Percentiles rank a stretch among this genome's conserved stretches.
These are phyloP conservation scores for Heliangelus exortis DNA, from an alignment of 2,797 vertebrate species.

Conservation along the genomic window DNA sequence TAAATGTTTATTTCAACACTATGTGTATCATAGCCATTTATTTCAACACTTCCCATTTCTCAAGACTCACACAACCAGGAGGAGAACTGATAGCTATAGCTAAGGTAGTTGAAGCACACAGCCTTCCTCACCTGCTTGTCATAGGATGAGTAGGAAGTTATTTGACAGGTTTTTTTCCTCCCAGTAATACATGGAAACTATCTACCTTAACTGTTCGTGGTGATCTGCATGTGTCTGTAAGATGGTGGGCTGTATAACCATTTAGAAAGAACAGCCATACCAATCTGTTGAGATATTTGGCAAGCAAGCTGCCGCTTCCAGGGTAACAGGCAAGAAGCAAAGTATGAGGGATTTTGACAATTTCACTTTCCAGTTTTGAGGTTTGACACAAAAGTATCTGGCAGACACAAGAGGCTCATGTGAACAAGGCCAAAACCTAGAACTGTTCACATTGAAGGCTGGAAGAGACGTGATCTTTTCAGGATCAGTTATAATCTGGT, in stretches of 20 bases:
- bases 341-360: not conserved
- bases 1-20: conserved; percentile 81
- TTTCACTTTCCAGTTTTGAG: not conserved
- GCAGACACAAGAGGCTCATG: not conserved
- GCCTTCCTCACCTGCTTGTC: conserved; percentile 11
- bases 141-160: conserved; percentile 50
- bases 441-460: not conserved
- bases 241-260: not conserved
- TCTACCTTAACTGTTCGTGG: not conserved
- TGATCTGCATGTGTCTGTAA: conserved; percentile 11
- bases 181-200: conserved; percentile 47
- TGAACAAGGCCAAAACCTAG: not conserved
- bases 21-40: conserved; percentile 78
- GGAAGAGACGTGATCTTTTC: not conserved
- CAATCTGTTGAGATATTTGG: not conserved
- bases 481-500: not conserved
- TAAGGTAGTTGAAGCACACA: conserved; percentile 49
- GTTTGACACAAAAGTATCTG: not conserved
- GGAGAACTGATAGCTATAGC: conserved; percentile 53
- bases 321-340: not conserved
- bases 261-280: not conserved
- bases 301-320: not conserved
- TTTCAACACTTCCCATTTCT: conserved; percentile 76
- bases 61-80: conserved; percentile 62
- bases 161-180: conserved; percentile 27